These are phyloP conservation scores for Eilema griseolum DNA, from an alignment of 2,888 invertebrate species.

Conservation along the genomic window DNA sequence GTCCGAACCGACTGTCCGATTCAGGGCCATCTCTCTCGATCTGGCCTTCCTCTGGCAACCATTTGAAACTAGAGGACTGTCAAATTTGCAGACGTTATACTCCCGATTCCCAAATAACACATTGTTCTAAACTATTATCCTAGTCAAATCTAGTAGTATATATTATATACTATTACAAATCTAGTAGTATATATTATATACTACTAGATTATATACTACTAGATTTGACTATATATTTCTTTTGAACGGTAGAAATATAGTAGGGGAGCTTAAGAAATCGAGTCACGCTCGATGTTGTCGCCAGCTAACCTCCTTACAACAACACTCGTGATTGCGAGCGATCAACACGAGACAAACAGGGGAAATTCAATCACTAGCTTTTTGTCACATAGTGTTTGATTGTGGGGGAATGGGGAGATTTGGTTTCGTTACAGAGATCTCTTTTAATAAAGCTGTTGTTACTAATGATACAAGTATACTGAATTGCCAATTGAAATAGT, in stretches of 20 bases:
- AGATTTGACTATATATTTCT: not conserved
- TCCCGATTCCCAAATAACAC: no score
- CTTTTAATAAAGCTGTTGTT: not conserved
- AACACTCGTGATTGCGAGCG: constrained; percentile 74
- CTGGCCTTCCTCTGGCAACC: no score
- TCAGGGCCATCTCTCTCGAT: no score
- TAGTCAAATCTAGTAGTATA: no score
- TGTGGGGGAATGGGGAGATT: constrained; percentile 16
- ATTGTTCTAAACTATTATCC: no score
- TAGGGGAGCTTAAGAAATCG: constrained; percentile 49
- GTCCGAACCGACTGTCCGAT: no score
- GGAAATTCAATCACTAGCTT: constrained; percentile 63
- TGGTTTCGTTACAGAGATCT: not conserved
- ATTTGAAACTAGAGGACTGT: no score
- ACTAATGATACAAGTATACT: not conserved
- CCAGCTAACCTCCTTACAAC: constrained; percentile 69
- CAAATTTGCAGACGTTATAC: no score
- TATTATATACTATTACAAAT: no score
- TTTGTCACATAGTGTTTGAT: constrained; percentile 38
- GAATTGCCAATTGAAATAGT: not conserved
- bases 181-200: no score
- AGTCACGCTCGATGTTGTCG: constrained; percentile 70
- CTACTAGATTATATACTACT: no score
- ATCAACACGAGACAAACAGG: constrained; percentile 60
- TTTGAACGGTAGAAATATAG: not conserved